Conservation (phyloP, 1,140 invertebrate species). For the Plutomurus gul region DNA sequence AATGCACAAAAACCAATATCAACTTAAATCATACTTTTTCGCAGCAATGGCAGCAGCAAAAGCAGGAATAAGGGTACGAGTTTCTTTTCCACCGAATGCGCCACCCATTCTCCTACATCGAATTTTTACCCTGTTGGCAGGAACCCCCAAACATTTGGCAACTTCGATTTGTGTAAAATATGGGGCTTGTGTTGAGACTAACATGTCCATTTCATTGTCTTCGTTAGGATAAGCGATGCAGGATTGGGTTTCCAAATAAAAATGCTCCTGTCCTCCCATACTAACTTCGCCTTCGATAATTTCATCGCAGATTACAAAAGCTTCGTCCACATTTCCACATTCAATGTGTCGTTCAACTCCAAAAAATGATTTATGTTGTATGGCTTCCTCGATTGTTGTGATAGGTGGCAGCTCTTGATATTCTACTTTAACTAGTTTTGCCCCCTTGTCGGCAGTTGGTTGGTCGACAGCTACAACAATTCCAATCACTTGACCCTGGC, state of each 20-base stretch:
- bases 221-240: slow-evolving; percentile 60
- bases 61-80: slow-evolving; percentile 55
- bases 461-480: slow-evolving; percentile 54
- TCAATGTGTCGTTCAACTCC: not conserved
- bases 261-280: slow-evolving; percentile 65
- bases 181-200: slow-evolving; percentile 60
- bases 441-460: slow-evolving; percentile 53
- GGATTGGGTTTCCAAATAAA: slow-evolving; percentile 64
- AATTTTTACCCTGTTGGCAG: slow-evolving; percentile 59
- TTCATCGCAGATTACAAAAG: slow-evolving; percentile 55
- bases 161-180: slow-evolving; percentile 58
- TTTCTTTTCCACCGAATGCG: slow-evolving; percentile 66
- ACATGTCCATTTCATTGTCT: slow-evolving; percentile 62
- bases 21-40: slow-evolving; percentile 57
- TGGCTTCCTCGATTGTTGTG: slow-evolving; percentile 55
- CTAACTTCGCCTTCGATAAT: slow-evolving; percentile 57
- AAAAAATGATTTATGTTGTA: slow-evolving; percentile 34
- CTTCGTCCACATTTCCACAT: slow-evolving; percentile 56
- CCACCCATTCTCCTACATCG: slow-evolving; percentile 60
- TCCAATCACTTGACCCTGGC: slow-evolving; percentile 56
- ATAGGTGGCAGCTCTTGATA: slow-evolving; percentile 54
- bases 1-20: not conserved
- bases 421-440: slow-evolving; percentile 55
- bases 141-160: slow-evolving; percentile 57
- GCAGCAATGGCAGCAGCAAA: slow-evolving; percentile 60